A percentile compares a stretch with the other conserved stretches of the same genome.
These are phyloP conservation scores for Crossaster papposus DNA, from an alignment of 53 echinoderm and acorn worm genomes.

Conservation along the genomic window DNA sequence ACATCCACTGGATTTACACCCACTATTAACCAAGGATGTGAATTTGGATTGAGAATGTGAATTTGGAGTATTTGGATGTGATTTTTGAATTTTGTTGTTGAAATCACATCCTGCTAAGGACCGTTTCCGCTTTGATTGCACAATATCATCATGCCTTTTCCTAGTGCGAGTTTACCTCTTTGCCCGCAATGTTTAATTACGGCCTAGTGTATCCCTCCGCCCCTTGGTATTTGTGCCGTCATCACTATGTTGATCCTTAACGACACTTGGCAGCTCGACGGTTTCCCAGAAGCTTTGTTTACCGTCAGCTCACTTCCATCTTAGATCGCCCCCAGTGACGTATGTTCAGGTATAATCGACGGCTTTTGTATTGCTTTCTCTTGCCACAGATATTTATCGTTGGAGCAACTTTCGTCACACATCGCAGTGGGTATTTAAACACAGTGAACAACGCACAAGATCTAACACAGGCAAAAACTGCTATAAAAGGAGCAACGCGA, in stretches of 20 bases:
- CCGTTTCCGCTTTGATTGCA: too few relatives aligned
- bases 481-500: background rate
- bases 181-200: background rate
- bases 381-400: background rate
- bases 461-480: background rate
- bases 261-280: background rate
- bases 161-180: background rate
- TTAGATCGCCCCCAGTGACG: constrained; percentile 8
- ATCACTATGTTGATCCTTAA: background rate
- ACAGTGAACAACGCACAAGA: background rate
- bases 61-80: too few relatives aligned
- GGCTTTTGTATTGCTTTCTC: background rate
- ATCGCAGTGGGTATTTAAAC: background rate
- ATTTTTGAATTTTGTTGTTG: too few relatives aligned
- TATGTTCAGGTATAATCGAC: background rate
- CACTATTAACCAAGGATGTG: too few relatives aligned
- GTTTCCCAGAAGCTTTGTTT: constrained; percentile 33
- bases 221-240: background rate
- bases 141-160: background rate
- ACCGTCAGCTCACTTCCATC: constrained; percentile 27
- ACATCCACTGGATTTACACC: too few relatives aligned
- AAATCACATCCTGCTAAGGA: too few relatives aligned
- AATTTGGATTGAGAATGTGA: too few relatives aligned
- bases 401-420: background rate
- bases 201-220: background rate